A percentile compares a stretch with the other conserved stretches of the same genome.
phyloP scores from a whole-genome alignment of 2,113 vertebrate genomes.

The Mystacornis crossleyi region DNA sequence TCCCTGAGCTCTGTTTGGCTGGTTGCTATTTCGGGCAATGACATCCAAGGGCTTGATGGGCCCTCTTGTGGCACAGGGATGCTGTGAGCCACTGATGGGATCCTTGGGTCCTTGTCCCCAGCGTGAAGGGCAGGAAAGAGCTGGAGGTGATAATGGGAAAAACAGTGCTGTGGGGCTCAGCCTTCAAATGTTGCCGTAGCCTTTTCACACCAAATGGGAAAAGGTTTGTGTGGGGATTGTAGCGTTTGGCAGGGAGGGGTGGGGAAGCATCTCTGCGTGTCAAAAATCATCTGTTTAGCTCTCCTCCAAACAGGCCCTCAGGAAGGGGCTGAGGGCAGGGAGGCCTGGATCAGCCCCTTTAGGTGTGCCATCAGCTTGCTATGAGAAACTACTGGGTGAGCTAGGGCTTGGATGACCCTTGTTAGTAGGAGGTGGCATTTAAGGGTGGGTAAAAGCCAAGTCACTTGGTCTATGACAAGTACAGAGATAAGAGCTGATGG shows the following conservation, averaged over 20 bases:
- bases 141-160: neutral
- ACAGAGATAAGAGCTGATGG: neutral
- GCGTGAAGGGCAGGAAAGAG: neutral
- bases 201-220: neutral
- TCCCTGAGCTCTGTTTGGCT: neutral
- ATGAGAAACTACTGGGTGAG: neutral
- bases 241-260: neutral
- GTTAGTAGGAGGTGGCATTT: neutral
- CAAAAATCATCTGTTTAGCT: neutral
- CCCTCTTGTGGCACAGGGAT: neutral
- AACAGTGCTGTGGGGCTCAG: neutral
- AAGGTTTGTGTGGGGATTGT: neutral
- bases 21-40: neutral
- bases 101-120: neutral
- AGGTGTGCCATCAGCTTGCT: neutral
- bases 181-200: accelerated
- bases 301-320: accelerated
- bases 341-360: neutral
- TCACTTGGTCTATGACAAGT: neutral
- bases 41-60: neutral
- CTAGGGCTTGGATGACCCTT: neutral
- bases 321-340: neutral
- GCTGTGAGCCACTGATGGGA: neutral
- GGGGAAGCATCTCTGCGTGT: neutral
- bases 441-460: neutral